Evolutionary conservation across 2,113 vertebrate genomes (phyloP), one percentile per base, ranked within the genome.

Genomic region (Monopterus albus): DNA sequence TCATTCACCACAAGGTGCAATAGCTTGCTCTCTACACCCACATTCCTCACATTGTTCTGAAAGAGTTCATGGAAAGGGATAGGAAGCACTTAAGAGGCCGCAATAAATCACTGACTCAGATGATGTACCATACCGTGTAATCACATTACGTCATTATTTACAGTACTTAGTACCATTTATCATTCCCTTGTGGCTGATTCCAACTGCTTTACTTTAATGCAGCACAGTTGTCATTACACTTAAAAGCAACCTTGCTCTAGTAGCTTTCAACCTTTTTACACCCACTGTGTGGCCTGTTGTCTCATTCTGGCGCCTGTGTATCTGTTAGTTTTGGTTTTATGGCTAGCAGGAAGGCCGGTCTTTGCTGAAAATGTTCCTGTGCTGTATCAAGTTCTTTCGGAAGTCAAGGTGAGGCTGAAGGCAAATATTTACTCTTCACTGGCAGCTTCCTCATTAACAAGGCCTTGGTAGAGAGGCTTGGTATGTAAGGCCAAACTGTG

Each of bases 21-120:
- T 5, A 7, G 40, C 29, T 53, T 11, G 23, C 20, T 40, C n/a
- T 57, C 47, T 56, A 67, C 75, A 72, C 82, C 66, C 78, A 72
- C 84, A 86, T 92, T 88, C 74, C 42, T 72, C 26, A 39, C 85
- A 87, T 89, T 72, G 71, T 82, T 72, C 1, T 5, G 1, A 4
- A 11, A 7, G 11, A 2, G 28, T 47, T 61, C 39, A 50, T 52
- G 58, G 49, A 14, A 20, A 59, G 51, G 51, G 29, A 13, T 14
- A 1, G 52, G 18, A 64, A 53, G n/a, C 17, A 29, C 38, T 36
- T n/a, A 17, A 49, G 18, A 43, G 9, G n/a, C 46, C 0, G 3
- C 46, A 60, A 6, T 67, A n/a, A 53, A 72, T 43, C 26, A 29
- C 23, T 61, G 51, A 75, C 40, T 75, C 76, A 46, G 61, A 36